Base-by-base conservation (phyloP, 2,888 invertebrate species). In the Hydrotaea diabolus region DNA sequence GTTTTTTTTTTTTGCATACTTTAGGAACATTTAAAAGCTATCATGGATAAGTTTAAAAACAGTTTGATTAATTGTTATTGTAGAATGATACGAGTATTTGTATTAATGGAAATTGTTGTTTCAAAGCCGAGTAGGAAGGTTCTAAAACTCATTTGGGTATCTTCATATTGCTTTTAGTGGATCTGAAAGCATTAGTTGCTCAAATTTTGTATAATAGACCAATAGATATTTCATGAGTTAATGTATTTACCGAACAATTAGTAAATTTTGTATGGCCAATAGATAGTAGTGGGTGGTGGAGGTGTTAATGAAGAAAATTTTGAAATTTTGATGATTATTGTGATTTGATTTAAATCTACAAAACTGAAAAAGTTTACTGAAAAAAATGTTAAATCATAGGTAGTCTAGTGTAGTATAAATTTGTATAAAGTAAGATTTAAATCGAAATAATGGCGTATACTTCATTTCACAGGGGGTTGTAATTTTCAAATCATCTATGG, bases 381-480 rank as follows among this genome's bases (percentile, higher is more conserved):
- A 4, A 59, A 21, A 31, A 66, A 76, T 66, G 55, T 75, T 57
- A 46, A 66, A 74, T 69, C 49, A 43, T 39, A 74, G 59, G 49
- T 55, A 57, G 64, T 31, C 26, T 3, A 53, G 43, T 31, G 31
- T 31, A 36, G 73, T 77, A 62, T 57, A 26, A 2, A 36, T 59
- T 31, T 53, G 46, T 49, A 43, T 49, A 53, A 36, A 23, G 9
- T 80, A 17, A 19, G 26, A 73, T 74, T 76, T 43, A 72, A 82
- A 85, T 66, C 64, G 76, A 77, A 62, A 84, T 81, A 82, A 88
- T 89, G 89, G 89, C 89, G 89, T 88, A 88, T 87, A 89, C 89
- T 88, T 88, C 46, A n/a, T 69, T 39, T 46, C 31, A 31, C 31
- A 31, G 31, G 31, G 31, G 31, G 31, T 7, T 31, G 31, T 2